A percentile compares a stretch with the other conserved stretches of the same genome.
These are phyloP conservation scores for Tauraco hartlaubi DNA, from an alignment of 2,797 vertebrate species.

Conservation along the genomic window DNA sequence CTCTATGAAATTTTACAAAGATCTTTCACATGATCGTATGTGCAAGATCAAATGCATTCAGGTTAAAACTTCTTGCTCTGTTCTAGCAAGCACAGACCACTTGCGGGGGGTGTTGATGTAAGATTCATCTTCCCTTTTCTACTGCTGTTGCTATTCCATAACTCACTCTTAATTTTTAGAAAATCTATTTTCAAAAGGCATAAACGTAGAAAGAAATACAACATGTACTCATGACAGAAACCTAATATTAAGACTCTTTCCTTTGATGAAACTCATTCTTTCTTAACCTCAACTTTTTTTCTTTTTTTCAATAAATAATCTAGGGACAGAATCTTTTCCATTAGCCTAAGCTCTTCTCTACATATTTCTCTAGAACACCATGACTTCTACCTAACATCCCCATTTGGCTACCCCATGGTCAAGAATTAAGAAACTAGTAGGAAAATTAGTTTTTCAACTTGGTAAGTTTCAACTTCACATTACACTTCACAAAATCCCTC, in stretches of 20 bases:
- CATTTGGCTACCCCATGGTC: not conserved
- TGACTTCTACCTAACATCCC: not conserved
- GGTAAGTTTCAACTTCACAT: slow-evolving; percentile 1
- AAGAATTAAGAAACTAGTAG: slow-evolving; percentile 44
- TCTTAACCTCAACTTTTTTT: not conserved
- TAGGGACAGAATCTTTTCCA: not conserved
- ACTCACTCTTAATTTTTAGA: not conserved
- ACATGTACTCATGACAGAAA: not conserved
- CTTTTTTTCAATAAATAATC: not conserved
- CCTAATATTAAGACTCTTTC: not conserved
- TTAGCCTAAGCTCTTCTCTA: not conserved
- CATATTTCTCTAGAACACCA: not conserved
- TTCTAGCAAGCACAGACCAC: not conserved
- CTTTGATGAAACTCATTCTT: not conserved
- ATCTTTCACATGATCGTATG: not conserved
- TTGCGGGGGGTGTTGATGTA: not conserved
- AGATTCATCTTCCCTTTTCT: not conserved
- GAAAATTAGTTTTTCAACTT: slow-evolving; percentile 13
- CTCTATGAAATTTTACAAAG: not conserved
- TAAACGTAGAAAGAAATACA: not conserved
- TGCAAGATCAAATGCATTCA: not conserved
- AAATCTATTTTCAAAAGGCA: not conserved
- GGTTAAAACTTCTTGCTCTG: not conserved
- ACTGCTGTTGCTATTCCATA: not conserved
- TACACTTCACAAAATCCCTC: slow-evolving; percentile 44